A percentile compares a stretch with the other conserved stretches of the same genome.
These are phyloP conservation scores for Sebastiscus tertius DNA, from an alignment of 2,797 vertebrate genomes.

Conservation along the genomic window DNA sequence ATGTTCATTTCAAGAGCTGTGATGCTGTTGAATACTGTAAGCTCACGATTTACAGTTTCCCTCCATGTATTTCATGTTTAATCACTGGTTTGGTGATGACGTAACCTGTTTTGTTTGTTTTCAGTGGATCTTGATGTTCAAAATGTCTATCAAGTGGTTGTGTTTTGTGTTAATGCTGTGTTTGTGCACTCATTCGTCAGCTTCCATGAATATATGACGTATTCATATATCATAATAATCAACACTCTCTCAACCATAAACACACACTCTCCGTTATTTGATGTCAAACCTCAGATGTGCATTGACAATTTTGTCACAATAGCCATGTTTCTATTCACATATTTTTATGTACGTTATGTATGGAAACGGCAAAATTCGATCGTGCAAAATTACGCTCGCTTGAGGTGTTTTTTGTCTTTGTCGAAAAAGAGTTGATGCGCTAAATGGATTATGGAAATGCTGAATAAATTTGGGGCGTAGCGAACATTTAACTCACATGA, in stretches of 20 bases:
- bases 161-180: conserved; percentile 53
- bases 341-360: too few relatives aligned
- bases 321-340: neutral
- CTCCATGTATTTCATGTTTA: neutral
- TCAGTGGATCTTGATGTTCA: conserved; percentile 7
- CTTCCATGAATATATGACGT: conserved; percentile 30
- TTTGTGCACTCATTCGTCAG: conserved; percentile 39
- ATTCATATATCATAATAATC: conserved; percentile 25
- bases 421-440: too few relatives aligned
- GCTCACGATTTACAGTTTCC: conserved; percentile 52
- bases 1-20: conserved; percentile 48
- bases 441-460: too few relatives aligned
- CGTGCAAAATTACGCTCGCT: too few relatives aligned
- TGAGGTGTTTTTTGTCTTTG: too few relatives aligned
- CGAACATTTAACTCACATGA: too few relatives aligned
- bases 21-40: conserved; percentile 70
- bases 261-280: conserved; percentile 26
- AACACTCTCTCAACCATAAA: neutral
- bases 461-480: too few relatives aligned
- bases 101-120: conserved; percentile 38
- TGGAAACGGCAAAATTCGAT: too few relatives aligned
- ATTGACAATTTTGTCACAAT: neutral
- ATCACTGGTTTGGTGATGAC: conserved; percentile 14
- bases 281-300: conserved; percentile 42
- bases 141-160: neutral